Conservation (phyloP, 2,113 vertebrate species). For the Grallaria varia region DNA sequence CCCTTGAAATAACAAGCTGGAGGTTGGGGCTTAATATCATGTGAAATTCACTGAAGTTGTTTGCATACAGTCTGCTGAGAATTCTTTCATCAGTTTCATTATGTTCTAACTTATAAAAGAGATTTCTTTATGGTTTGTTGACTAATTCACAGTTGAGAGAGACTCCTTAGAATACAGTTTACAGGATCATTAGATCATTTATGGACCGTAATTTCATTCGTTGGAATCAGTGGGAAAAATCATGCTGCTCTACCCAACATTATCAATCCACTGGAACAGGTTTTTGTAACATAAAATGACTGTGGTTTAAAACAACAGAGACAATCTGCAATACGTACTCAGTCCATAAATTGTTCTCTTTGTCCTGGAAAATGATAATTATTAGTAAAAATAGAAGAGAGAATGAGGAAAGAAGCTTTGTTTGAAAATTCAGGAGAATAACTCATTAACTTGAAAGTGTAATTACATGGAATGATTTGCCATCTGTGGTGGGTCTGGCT, state of each 20-base stretch:
- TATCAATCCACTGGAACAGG: background rate
- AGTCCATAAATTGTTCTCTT: background rate
- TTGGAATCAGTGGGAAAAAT: background rate
- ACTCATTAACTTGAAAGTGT: background rate
- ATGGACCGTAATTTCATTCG: background rate
- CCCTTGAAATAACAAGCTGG: background rate
- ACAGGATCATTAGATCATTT: constrained; percentile 2
- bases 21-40: background rate
- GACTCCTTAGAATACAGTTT: background rate
- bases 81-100: background rate
- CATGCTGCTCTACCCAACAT: background rate
- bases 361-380: background rate
- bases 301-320: background rate
- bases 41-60: background rate
- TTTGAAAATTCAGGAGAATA: background rate
- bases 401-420: background rate
- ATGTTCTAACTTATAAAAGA: background rate
- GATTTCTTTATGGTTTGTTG: background rate
- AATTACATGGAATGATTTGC: background rate
- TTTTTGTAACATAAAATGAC: background rate
- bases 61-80: background rate
- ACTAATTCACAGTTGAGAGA: background rate
- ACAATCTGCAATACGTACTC: background rate
- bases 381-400: background rate
- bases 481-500: too few species aligned